A percentile compares a stretch with the other conserved stretches of the same genome.
These are phyloP conservation scores for Belonocnema kinseyi DNA, from an alignment of 1,140 invertebrate genomes.

Conservation along the genomic window DNA sequence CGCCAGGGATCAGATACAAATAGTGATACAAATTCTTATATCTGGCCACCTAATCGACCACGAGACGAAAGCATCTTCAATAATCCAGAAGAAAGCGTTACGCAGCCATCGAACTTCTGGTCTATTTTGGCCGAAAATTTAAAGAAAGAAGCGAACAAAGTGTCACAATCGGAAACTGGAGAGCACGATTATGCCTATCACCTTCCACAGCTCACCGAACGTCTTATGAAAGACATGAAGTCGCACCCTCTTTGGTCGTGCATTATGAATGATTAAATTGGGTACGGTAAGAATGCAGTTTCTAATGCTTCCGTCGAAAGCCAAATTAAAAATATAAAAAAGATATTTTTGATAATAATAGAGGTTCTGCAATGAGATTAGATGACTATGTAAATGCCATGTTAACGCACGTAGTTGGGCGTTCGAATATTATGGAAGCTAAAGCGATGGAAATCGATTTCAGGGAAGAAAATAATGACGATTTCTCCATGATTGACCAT, in stretches of 20 bases:
- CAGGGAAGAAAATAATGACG: not conserved
- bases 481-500: not conserved
- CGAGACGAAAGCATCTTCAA: too few relatives aligned
- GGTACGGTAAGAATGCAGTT: not conserved
- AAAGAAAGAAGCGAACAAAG: too few relatives aligned
- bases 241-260: too few relatives aligned
- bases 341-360: too few relatives aligned
- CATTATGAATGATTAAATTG: not conserved
- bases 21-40: slow-evolving; percentile 9
- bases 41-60: too few relatives aligned
- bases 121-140: too few relatives aligned
- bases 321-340: not conserved
- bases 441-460: not conserved
- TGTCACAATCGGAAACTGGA: too few relatives aligned
- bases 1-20: slow-evolving; percentile 30
- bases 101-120: too few relatives aligned
- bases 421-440: not conserved
- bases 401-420: not conserved
- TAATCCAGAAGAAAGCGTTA: too few relatives aligned
- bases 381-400: not conserved
- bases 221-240: too few relatives aligned
- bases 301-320: not conserved
- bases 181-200: too few relatives aligned
- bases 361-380: not conserved
- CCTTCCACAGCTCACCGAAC: too few relatives aligned